phyloP scores from a whole-genome alignment of 1,140 invertebrate species.

The Drosophila grimshawi region DNA sequence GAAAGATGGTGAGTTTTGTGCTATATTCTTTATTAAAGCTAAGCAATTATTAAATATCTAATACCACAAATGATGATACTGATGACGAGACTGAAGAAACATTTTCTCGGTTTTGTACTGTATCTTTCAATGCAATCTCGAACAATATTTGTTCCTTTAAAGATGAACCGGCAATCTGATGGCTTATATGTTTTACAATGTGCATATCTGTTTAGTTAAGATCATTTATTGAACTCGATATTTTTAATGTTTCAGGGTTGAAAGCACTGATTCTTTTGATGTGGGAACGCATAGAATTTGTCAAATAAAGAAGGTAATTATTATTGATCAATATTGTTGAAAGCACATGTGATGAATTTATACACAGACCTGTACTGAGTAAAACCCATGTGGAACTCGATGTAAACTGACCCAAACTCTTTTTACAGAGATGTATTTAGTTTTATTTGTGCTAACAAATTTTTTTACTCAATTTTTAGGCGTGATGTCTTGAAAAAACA shows the following conservation, averaged over 20 bases:
- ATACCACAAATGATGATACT: conserved; percentile 72
- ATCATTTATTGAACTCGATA: not conserved
- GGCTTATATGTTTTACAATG: conserved; percentile 27
- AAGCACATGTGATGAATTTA: conserved; percentile 55
- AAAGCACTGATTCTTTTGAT: not conserved
- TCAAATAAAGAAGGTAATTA: conserved; percentile 26
- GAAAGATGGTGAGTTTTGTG: conserved; percentile 54
- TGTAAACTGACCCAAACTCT: conserved; percentile 52
- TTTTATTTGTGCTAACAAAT: not conserved
- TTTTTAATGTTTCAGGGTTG: conserved; percentile 39
- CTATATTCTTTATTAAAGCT: no score
- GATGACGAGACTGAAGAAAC: conserved; percentile 78
- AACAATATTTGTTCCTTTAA: conserved; percentile 70
- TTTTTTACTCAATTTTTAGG: conserved; percentile 9
- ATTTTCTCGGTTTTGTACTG: conserved; percentile 53
- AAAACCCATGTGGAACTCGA: conserved; percentile 53
- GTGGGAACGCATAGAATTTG: conserved; percentile 7
- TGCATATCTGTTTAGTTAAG: not conserved
- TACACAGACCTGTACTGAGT: conserved; percentile 76
- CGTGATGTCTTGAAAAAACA: conserved; percentile 16
- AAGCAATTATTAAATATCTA: conserved; percentile 2
- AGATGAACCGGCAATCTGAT: conserved; percentile 76
- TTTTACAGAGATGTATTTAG: not conserved
- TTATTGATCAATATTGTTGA: not conserved
- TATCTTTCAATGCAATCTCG: conserved; percentile 66